Conservation (phyloP, 2,113 vertebrate species). For the Shinisaurus crocodilurus region DNA sequence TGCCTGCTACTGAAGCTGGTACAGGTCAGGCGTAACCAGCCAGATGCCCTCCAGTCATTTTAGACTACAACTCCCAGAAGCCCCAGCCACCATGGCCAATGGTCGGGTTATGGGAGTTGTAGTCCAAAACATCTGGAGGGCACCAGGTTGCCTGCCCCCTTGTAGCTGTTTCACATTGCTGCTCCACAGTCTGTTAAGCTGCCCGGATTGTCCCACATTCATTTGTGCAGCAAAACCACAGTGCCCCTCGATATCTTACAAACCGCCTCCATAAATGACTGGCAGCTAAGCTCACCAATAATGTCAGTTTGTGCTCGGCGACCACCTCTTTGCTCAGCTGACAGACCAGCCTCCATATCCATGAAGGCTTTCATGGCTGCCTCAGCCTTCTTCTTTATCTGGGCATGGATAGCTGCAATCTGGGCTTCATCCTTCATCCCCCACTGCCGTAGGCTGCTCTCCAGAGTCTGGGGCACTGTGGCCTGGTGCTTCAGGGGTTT, state of each 20-base stretch:
- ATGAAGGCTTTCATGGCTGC: constrained; percentile 69
- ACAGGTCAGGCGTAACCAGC: background rate
- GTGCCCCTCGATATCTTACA: background rate
- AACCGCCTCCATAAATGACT: background rate
- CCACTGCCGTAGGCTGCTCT: constrained; percentile 68
- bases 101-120: no score
- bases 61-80: no score
- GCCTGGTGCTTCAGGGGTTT: constrained; percentile 67
- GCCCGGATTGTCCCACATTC: background rate
- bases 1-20: background rate
- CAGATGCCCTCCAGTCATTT: no score
- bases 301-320: constrained; percentile 69
- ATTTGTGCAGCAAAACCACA: background rate
- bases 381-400: constrained; percentile 68
- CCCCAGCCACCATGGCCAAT: no score
- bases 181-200: background rate
- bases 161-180: background rate
- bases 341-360: constrained; percentile 70
- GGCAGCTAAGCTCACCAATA: constrained; percentile 65
- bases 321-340: constrained; percentile 71
- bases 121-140: no score
- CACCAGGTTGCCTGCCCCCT: background rate
- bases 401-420: constrained; percentile 53
- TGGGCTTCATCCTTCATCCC: constrained; percentile 65
- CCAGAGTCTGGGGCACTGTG: constrained; percentile 70